Percentiles rank a stretch among this genome's conserved stretches.
Conservation (phyloP, 2,113 vertebrate genomes). For the Rhagologus leucostigma region DNA sequence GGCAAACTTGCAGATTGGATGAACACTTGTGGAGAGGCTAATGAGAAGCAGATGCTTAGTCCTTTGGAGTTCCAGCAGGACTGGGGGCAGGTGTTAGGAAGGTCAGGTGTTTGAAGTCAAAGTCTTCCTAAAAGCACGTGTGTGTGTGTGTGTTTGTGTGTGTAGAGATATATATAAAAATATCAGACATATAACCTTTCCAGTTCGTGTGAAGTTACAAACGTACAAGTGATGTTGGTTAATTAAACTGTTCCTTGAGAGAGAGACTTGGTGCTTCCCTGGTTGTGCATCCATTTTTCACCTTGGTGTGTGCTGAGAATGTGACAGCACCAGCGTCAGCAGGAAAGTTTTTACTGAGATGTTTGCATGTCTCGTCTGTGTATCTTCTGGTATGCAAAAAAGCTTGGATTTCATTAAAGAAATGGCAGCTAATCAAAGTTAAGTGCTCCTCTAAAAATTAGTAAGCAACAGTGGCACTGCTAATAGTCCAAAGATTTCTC, state of each 20-base stretch:
- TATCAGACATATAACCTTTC: not conserved
- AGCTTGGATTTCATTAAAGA: not conserved
- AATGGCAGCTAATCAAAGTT: slow-evolving; percentile 14
- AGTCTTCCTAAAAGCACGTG: not conserved
- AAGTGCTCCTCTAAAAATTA: slow-evolving; percentile 5
- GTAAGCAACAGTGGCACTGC: not conserved
- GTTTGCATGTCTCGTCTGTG: not conserved
- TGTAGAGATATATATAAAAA: no score
- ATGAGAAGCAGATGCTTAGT: not conserved
- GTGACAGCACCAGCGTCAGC: not conserved
- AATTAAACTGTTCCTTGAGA: not conserved
- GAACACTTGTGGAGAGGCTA: not conserved
- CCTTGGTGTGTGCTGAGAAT: not conserved
- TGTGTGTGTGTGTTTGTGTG: no score
- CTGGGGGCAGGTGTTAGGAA: not conserved
- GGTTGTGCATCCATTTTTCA: not conserved
- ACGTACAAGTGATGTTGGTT: not conserved
- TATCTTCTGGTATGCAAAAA: not conserved
- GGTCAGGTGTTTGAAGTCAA: not conserved
- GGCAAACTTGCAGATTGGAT: not conserved
- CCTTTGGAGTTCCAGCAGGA: not conserved
- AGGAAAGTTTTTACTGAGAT: not conserved
- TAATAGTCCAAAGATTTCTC: not conserved
- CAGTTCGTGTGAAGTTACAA: not conserved
- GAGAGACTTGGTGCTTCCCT: not conserved